Base-by-base conservation (phyloP, 30 jellyfish, hydroid and myxozoan genomes). In the Cassiopea andromeda region DNA sequence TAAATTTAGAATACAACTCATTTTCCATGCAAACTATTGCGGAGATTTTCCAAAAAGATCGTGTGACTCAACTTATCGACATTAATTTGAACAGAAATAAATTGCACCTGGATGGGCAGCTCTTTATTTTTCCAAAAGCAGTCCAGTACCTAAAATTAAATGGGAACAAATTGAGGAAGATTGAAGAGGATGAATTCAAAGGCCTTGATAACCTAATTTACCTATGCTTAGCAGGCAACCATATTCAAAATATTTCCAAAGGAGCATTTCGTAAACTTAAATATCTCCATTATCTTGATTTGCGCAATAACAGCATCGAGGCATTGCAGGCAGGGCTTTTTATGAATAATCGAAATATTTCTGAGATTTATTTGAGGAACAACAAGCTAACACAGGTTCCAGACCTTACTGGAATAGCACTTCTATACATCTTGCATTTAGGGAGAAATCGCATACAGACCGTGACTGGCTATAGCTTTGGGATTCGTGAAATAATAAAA, bases 351-450 rank as follows among this genome's bases (percentile, higher is more conserved):
- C 60, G 14, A 2, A 61, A 59, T 2, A 64, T 85, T n/a, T 1
- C 60, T 0, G 14, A 1, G 9, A 16, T 85, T 2, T 1, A 61
- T 1, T 59, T 85, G 59, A 47, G 13, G 8, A 6, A 44, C 61
- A 85, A 85, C 46, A 13, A 75, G 17, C 60, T 85, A 18, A 49
- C 76, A 44, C 3, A n/a, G 13, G 68, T 85, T 9, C 93, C 93
- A 14, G 83, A 73, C 72, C 44, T 85, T 13, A 78, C 47, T 49
- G 87, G 86, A 0, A 50, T 70, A 66, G n/a, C 5, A 38, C 1
- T 1, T 49, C 49, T 84, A 19, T 19, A 0, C 0, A 8, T 46
- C 46, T 67, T 84, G 58, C 43, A 48, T 46, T 44, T 84, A 66
- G 12, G 45, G 16, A 13, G 59, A n/a, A 84, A 84, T 66, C 72